Base-by-base conservation (phyloP, 2,113 vertebrate species). In the Ceyx cyanopectus region DNA sequence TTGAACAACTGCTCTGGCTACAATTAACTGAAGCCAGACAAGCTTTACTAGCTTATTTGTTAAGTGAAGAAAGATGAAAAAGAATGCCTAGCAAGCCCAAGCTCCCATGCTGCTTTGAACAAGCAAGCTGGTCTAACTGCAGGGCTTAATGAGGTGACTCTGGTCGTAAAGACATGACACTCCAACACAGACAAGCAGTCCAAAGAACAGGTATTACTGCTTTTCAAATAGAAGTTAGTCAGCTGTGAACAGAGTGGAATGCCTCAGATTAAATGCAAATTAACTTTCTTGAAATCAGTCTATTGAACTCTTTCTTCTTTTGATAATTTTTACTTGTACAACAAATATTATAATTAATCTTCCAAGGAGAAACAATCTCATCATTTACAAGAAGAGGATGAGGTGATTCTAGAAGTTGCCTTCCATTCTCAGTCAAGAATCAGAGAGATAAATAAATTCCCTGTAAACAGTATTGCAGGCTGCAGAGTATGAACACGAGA, bases 161-260 rank as follows among this genome's bases (percentile, higher is more conserved):
- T 6, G 26, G 24, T 48, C 9, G 8, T 56, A 72, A 66, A 83
- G 62, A 56, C n/a, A 75, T 34, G 43, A 65, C 1, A 1, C 27
- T 81, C 50, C 72, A 87, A 69, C 37, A 54, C 2, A 85, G 94
- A 94, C 77, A 95, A 89, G 75, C 37, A 3, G 87, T 95, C 93
- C 87, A 95, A 94, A 95, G 85, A 85, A 83, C 95, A 92, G 27
- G 12, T 72, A 60, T 34, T 57, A 41, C 53, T 91, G 79, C 56
- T 85, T 89, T 73, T 43, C 72, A 73, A 69, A 66, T 32, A 45
- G 10, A 65, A 69, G 27, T 43, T 37, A 87, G 50, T 34, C 65
- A 32, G 60, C 66, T 2, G 1, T 32, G 22, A 89, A 46, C 26
- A 67, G 30, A 85, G 14, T 24, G 6, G 20, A 91, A 82, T 58